A percentile compares a stretch with the other conserved stretches of the same genome.
Evolutionary conservation across 1,140 invertebrate genomes (phyloP).

Genomic region (Dufourea novaeangliae): DNA sequence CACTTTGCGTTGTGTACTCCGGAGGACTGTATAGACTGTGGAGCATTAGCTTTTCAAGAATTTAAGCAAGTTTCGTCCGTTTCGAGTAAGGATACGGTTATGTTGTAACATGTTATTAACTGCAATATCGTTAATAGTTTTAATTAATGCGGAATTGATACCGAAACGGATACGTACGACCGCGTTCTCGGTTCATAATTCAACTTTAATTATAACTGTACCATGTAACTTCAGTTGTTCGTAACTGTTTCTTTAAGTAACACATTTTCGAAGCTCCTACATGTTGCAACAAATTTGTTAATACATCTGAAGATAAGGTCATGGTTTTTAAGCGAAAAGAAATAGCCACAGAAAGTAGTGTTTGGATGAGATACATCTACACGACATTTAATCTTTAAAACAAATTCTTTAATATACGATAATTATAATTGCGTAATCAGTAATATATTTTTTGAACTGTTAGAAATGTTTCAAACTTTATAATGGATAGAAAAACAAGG

Average conservation of each 20-base stretch:
- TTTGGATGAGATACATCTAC: too few species aligned
- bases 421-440: too few species aligned
- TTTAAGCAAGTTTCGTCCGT: background rate
- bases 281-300: background rate
- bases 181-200: background rate
- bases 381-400: too few species aligned
- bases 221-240: background rate
- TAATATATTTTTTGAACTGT: too few species aligned
- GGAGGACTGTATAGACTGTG: background rate
- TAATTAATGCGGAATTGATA: background rate
- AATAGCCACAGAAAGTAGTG: too few species aligned
- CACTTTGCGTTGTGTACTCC: background rate
- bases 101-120: background rate
- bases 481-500: too few species aligned
- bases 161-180: constrained; percentile 5
- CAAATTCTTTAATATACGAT: too few species aligned
- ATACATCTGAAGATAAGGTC: background rate
- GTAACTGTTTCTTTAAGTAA: background rate
- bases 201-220: constrained; percentile 5
- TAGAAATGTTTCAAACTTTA: too few species aligned
- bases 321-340: too few species aligned
- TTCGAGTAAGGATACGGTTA: background rate
- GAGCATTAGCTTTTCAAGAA: background rate
- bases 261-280: background rate
- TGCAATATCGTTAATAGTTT: background rate